phyloP scores from a whole-genome alignment of 2,888 invertebrate genomes.

The Taphrorychus bicolor region DNA sequence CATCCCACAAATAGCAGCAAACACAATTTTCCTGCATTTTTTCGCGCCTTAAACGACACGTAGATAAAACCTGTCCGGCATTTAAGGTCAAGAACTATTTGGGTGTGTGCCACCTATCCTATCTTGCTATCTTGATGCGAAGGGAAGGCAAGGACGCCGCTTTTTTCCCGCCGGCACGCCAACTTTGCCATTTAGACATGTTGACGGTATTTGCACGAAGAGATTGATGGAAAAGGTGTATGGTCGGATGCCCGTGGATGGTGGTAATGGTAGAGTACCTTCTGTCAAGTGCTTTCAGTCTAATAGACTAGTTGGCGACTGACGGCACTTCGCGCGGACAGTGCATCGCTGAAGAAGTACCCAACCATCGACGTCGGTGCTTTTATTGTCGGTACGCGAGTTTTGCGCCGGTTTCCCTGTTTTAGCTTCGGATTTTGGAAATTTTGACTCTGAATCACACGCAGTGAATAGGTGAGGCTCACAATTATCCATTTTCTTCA shows the following conservation, averaged over 20 bases:
- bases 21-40: neutral
- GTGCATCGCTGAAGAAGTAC: slow-evolving; percentile 47
- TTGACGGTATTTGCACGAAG: neutral
- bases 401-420: neutral
- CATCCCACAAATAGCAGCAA: too few species aligned
- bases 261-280: slow-evolving; percentile 55
- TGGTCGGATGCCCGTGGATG: slow-evolving; percentile 53
- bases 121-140: slow-evolving; percentile 11
- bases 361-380: slow-evolving; percentile 13
- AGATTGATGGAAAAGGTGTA: slow-evolving; percentile 44
- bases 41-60: neutral
- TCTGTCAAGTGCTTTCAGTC: slow-evolving; percentile 51
- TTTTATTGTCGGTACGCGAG: neutral
- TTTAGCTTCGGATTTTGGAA: neutral
- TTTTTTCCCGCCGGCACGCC: neutral
- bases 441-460: neutral
- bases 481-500: too few species aligned
- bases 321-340: slow-evolving; percentile 44
- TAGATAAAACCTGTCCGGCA: neutral
- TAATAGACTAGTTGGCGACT: slow-evolving; percentile 49
- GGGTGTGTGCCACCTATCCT: slow-evolving; percentile 12
- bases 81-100: slow-evolving; percentile 5
- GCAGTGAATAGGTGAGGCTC: neutral
- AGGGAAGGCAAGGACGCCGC: slow-evolving; percentile 24
- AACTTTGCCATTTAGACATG: neutral